phyloP scores from a whole-genome alignment of 2,888 invertebrate genomes.

The Lasioglossum lativentre region DNA sequence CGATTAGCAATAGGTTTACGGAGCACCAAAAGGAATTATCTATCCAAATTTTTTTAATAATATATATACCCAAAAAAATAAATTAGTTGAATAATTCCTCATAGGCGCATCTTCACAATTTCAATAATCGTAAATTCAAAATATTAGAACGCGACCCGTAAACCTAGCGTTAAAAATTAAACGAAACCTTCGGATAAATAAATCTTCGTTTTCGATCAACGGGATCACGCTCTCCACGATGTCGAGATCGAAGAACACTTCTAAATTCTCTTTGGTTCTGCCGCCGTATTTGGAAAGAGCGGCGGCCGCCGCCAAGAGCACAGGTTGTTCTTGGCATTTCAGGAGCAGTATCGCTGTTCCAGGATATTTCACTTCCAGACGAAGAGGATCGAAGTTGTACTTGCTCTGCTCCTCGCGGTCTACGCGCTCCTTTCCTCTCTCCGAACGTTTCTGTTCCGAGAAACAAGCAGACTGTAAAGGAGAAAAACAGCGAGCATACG shows the following conservation, averaged over 20 bases:
- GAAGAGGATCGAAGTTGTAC: conserved; percentile 71
- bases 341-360: conserved; percentile 77
- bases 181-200: conserved; percentile 76
- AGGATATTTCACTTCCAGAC: conserved; percentile 75
- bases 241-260: conserved; percentile 75
- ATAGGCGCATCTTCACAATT: no score
- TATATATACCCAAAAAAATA: neutral
- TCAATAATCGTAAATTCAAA: no score
- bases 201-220: conserved; percentile 76
- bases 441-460: conserved; percentile 63
- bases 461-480: neutral
- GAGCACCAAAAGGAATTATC: no score
- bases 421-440: conserved; percentile 66
- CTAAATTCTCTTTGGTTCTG: conserved; percentile 79
- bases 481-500: neutral
- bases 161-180: neutral
- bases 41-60: neutral
- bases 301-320: conserved; percentile 82
- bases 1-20: neutral
- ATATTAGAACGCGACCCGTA: no score
- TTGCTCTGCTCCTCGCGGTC: conserved; percentile 62
- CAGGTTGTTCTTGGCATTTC: conserved; percentile 79
- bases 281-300: conserved; percentile 85
- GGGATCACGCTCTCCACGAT: conserved; percentile 73
- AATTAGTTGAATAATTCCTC: no score